Conservation (phyloP, 2,888 invertebrate species). For the Chloromyia formosa region DNA sequence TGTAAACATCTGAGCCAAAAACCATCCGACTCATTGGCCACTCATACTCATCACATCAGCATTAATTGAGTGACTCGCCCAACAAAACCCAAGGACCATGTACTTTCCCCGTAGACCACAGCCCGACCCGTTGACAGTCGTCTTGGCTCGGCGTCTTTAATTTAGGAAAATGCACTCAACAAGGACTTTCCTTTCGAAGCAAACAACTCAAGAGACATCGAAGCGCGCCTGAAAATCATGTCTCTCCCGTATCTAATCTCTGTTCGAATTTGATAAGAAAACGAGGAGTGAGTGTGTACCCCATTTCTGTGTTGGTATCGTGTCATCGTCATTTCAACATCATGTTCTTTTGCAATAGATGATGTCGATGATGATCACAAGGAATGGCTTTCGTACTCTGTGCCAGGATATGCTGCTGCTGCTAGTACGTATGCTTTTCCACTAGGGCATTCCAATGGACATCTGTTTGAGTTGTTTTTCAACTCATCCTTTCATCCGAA, state of each 20-base stretch:
- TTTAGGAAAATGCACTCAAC: constrained; percentile 8
- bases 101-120: too few relatives aligned
- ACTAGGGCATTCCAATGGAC: background rate
- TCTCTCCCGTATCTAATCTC: background rate
- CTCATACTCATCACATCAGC: too few relatives aligned
- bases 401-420: background rate
- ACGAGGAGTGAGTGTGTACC: background rate
- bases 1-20: too few relatives aligned
- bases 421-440: background rate
- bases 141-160: background rate
- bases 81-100: too few relatives aligned
- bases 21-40: too few relatives aligned
- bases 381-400: background rate
- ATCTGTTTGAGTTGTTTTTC: constrained; percentile 21
- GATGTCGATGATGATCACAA: background rate
- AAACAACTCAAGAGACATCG: constrained; percentile 1
- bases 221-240: background rate
- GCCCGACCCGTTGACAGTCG: too few relatives aligned
- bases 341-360: constrained; percentile 33
- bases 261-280: background rate
- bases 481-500: background rate
- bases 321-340: constrained; percentile 18
- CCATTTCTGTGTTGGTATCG: background rate
- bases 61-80: too few relatives aligned
- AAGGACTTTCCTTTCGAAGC: background rate